Evolutionary conservation across 2,797 vertebrate genomes (phyloP).

Genomic region (Alca torda): DNA sequence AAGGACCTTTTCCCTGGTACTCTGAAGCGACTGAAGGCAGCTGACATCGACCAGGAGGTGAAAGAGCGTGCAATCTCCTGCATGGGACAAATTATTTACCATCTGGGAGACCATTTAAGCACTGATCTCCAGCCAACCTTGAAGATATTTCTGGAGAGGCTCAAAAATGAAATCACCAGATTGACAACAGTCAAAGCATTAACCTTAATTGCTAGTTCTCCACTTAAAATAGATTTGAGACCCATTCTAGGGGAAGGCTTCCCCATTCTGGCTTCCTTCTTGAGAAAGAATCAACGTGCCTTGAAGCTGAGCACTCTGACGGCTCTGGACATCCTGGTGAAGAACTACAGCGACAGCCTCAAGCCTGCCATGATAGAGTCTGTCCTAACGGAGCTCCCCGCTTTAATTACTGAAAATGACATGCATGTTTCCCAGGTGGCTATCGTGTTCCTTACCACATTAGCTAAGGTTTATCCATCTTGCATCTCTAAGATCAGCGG

Average conservation of each 20-base stretch:
- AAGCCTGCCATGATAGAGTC: slow-evolving; percentile 82
- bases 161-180: slow-evolving; percentile 94
- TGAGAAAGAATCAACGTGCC: slow-evolving; percentile 91
- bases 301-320: slow-evolving; percentile 86
- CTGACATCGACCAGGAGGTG: slow-evolving; percentile 96
- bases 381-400: slow-evolving; percentile 84
- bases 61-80: slow-evolving; percentile 94
- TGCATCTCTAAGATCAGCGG: slow-evolving; percentile 84
- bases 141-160: slow-evolving; percentile 87
- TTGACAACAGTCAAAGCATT: slow-evolving; percentile 87
- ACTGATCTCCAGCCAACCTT: slow-evolving; percentile 83
- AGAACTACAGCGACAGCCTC: slow-evolving; percentile 84
- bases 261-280: slow-evolving; percentile 87
- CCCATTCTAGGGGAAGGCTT: slow-evolving; percentile 85
- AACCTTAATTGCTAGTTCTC: slow-evolving; percentile 82
- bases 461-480: slow-evolving; percentile 82
- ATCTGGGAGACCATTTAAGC: slow-evolving; percentile 86
- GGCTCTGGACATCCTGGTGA: slow-evolving; percentile 84
- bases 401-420: slow-evolving; percentile 88
- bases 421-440: slow-evolving; percentile 92
- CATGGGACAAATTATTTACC: slow-evolving; percentile 88
- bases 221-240: slow-evolving; percentile 84
- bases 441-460: slow-evolving; percentile 82
- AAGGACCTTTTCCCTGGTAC: slow-evolving; percentile 83
- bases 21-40: slow-evolving; percentile 86